phyloP scores from a whole-genome alignment of 2,888 invertebrate genomes.

The Amorpha juglandis region DNA sequence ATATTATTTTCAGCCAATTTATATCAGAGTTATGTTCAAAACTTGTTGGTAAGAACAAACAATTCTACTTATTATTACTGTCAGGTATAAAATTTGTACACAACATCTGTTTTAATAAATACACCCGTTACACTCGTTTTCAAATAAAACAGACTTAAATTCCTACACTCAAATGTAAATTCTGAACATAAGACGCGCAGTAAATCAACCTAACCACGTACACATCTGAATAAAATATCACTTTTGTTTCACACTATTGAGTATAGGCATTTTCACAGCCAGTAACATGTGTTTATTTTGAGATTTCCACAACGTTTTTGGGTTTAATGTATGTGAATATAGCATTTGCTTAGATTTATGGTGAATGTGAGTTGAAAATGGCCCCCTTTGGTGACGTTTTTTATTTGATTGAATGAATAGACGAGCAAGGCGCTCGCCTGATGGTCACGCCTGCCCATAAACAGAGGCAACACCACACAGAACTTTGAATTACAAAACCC shows the following conservation, averaged over 20 bases:
- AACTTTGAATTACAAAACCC: too few species aligned
- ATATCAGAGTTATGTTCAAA: too few species aligned
- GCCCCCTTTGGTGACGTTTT: neutral
- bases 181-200: constrained; percentile 20
- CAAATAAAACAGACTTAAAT: neutral
- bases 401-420: too few species aligned
- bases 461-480: too few species aligned
- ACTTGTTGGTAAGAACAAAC: too few species aligned
- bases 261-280: constrained; percentile 11
- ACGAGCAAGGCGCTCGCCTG: too few species aligned
- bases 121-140: neutral
- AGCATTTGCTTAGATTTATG: neutral
- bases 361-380: neutral
- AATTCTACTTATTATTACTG: too few species aligned
- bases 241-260: constrained; percentile 31
- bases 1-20: too few species aligned
- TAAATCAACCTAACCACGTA: constrained; percentile 38
- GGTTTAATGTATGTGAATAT: neutral
- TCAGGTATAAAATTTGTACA: too few species aligned
- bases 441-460: too few species aligned
- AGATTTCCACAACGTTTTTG: constrained; percentile 9
- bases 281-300: constrained; percentile 12
- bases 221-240: constrained; percentile 40
- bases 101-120: too few species aligned
- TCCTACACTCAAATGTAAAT: constrained; percentile 20